Base-by-base conservation (phyloP, 2,888 invertebrate genomes). In the Ormyrus nitidulus region DNA sequence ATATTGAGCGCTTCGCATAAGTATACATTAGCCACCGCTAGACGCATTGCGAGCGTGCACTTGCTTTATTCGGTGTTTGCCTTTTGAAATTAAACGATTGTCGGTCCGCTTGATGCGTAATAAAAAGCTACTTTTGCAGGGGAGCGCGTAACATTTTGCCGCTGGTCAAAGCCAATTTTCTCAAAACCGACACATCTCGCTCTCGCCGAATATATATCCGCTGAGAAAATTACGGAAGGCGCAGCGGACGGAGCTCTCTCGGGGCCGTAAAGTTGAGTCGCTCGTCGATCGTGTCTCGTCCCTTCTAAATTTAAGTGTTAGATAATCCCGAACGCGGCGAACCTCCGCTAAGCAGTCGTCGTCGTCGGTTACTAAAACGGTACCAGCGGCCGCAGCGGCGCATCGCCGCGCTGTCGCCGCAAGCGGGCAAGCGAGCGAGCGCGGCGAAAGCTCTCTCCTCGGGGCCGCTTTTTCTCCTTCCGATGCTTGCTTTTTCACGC, bases 291-390 rank as follows among this genome's bases (percentile, higher is more conserved):
- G 66, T 59, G 64, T 77, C 74, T 54, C 77, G 72, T 77, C 65
- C 82, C 82, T 78, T 82, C 89, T 89, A 90, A 89, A 88, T 90
- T 89, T 90, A 90, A 89, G 88, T 89, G 89, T 90, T 90, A 90
- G 89, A 90, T 90, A 90, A 90, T 87, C 87, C 85, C 84, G 85
- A 81, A 72, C 81, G 83, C 65, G 62, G 73, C 76, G 54, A 49
- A 44, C 56, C 56, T 64, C 51, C 71, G 64, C 56, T 61, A 44
- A 49, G 84, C 83, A 84, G 84, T 83, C 79, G 83, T 11, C 44
- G 66, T 68, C 48, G 84, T 79, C 82, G 81, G 82, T 79, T 82
- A 84, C 85, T 84, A 84, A 84, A 84, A 84, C 83, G 83, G 84
- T 85, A 81, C 54, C 64, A 65, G 66, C 59, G 65, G n/a, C 73